A percentile compares a stretch with the other conserved stretches of the same genome.
Evolutionary conservation across 2,888 invertebrate species (phyloP).

Genomic region (Nomada lathburiana): DNA sequence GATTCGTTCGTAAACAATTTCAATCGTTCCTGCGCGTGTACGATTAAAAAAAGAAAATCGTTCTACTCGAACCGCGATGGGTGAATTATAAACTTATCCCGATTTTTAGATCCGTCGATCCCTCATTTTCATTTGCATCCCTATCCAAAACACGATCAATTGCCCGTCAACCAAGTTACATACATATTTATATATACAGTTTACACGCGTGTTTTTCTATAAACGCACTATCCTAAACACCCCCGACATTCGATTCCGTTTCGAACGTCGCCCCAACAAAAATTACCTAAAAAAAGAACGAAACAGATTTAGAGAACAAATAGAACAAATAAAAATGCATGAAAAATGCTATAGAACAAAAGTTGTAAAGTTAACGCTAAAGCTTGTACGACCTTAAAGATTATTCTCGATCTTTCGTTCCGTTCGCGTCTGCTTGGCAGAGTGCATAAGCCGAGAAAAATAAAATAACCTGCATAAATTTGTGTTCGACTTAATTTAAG

Average conservation of each 20-base stretch:
- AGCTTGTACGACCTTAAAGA: conserved; percentile 62
- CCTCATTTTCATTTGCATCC: not conserved
- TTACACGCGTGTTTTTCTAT: conserved; percentile 30
- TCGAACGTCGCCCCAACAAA: conserved; percentile 10
- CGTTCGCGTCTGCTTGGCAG: conserved; percentile 71
- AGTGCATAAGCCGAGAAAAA: conserved; percentile 43
- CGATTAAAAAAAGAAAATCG: not conserved
- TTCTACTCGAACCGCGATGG: not conserved
- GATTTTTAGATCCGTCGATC: conserved; percentile 20
- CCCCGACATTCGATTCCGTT: not conserved
- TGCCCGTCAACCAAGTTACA: conserved; percentile 7
- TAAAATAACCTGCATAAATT: conserved; percentile 9
- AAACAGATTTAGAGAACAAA: conserved; percentile 5
- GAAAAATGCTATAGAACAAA: conserved; percentile 15
- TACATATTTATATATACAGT: conserved; percentile 25
- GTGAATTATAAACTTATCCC: not conserved
- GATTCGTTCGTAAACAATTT: not conserved
- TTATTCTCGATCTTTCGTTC: conserved; percentile 30
- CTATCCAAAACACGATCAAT: not conserved
- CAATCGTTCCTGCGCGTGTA: not conserved
- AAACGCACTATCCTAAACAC: conserved; percentile 5
- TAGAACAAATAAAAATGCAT: conserved; percentile 2
- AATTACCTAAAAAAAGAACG: conserved; percentile 21
- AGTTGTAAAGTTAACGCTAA: conserved; percentile 69
- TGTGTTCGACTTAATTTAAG: conserved; percentile 27